These are phyloP conservation scores for Anoura caudifer DNA, from an alignment of 2,113 vertebrate genomes.

Conservation along the genomic window DNA sequence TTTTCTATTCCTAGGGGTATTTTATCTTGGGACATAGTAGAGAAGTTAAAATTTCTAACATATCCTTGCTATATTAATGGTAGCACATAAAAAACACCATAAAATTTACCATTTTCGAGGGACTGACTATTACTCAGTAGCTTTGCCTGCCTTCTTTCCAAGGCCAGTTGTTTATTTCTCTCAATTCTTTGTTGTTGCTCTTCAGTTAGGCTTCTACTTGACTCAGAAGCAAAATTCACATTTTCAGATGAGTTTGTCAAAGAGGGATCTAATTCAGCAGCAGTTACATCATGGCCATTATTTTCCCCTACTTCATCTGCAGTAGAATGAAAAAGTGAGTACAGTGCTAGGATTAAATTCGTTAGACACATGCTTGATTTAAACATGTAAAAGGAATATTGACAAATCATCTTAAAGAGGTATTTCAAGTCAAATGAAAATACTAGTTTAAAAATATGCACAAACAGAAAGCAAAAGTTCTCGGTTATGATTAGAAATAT, in stretches of 20 bases:
- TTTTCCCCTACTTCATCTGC: conserved; percentile 67
- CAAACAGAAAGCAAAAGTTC: background rate
- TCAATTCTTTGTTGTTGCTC: conserved; percentile 89
- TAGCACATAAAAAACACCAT: conserved; percentile 27
- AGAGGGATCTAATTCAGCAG: conserved; percentile 65
- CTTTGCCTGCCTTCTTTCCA: conserved; percentile 88
- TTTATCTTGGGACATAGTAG: background rate
- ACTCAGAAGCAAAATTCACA: conserved; percentile 27
- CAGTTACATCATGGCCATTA: background rate
- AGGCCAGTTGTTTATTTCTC: conserved; percentile 88
- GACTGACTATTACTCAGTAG: conserved; percentile 79
- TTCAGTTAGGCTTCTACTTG: conserved; percentile 82
- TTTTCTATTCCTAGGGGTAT: background rate
- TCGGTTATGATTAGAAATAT: background rate
- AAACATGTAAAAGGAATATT: background rate
- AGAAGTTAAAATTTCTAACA: conserved; percentile 45
- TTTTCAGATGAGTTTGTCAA: background rate
- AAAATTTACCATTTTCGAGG: conserved; percentile 67
- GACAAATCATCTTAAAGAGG: background rate
- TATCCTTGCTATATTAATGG: conserved; percentile 9
- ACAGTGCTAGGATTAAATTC: background rate
- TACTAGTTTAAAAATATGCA: background rate
- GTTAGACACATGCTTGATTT: background rate
- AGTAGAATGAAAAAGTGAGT: background rate
- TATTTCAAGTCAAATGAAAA: background rate